Evolutionary conservation across 2,888 invertebrate genomes (phyloP).

Genomic region (Oscheius sp.): DNA sequence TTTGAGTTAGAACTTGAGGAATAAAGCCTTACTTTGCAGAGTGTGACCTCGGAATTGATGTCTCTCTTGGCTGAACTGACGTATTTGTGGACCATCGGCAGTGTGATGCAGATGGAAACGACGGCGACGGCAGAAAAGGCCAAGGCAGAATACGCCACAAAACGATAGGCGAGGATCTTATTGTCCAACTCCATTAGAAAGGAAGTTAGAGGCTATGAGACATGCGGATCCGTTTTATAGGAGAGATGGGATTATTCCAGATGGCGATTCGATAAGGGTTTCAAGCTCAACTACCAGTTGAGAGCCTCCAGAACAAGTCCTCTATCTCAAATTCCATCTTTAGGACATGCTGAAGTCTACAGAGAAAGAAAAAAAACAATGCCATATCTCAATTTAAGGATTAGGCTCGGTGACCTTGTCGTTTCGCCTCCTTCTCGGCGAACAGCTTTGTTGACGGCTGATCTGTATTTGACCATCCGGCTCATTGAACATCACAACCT

Average conservation of each 20-base stretch:
- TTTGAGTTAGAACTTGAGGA: neutral
- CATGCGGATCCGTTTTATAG: neutral
- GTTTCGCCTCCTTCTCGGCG: constrained; percentile 6
- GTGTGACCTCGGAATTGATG: constrained; percentile 53
- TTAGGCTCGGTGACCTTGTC: constrained; percentile 6
- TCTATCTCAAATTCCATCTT: neutral
- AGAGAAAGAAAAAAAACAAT: no score
- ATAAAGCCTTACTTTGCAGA: constrained; percentile 41
- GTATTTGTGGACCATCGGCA: constrained; percentile 63
- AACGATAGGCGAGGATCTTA: constrained; percentile 56
- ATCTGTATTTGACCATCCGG: constrained; percentile 3
- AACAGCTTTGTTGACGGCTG: constrained; percentile 14
- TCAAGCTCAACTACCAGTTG: constrained; percentile 1
- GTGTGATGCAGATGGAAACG: constrained; percentile 56
- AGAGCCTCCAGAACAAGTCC: neutral
- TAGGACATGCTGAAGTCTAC: neutral
- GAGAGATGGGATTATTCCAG: neutral
- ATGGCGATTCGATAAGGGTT: neutral
- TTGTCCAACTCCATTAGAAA: constrained; percentile 30
- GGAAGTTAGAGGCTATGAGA: neutral
- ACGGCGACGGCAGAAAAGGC: constrained; percentile 61
- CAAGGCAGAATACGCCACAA: constrained; percentile 60
- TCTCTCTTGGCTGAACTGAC: constrained; percentile 54
- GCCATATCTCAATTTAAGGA: neutral
- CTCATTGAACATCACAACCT: constrained; percentile 12